Conservation (phyloP, 2,888 invertebrate species). For the Clivina fossor region DNA sequence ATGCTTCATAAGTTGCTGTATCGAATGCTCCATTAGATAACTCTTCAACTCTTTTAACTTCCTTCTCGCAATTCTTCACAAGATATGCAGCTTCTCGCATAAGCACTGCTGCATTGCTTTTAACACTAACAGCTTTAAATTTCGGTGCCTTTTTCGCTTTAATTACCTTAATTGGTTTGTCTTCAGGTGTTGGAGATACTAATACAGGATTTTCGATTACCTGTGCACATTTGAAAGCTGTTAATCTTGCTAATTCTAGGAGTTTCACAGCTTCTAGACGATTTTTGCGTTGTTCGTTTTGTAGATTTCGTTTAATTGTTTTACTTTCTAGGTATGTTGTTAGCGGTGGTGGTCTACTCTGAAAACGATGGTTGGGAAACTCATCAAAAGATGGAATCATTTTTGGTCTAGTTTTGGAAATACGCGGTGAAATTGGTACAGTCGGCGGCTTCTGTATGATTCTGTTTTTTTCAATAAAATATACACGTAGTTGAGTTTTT, state of each 20-base stretch:
- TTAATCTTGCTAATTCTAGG: conserved; percentile 42
- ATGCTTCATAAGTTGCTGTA: conserved; percentile 51
- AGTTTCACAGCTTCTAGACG: conserved; percentile 41
- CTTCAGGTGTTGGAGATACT: conserved; percentile 22
- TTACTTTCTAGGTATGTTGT: conserved; percentile 39
- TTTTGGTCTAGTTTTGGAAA: too few relatives aligned
- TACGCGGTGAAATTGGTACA: conserved; percentile 41
- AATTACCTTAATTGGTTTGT: conserved; percentile 21
- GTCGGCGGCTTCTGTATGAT: conserved; percentile 39
- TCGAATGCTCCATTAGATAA: conserved; percentile 55
- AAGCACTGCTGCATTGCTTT: conserved; percentile 57
- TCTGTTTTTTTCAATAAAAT: conserved; percentile 17
- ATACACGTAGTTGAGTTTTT: conserved; percentile 31
- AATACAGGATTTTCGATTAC: conserved; percentile 24
- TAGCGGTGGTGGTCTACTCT: conserved; percentile 39
- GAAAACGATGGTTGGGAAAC: conserved; percentile 27
- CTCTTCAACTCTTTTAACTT: conserved; percentile 57
- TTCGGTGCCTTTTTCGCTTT: conserved; percentile 26
- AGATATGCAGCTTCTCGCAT: conserved; percentile 58
- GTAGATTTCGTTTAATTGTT: conserved; percentile 38
- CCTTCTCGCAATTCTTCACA: conserved; percentile 54
- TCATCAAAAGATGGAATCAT: conserved; percentile 21
- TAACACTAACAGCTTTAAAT: conserved; percentile 47
- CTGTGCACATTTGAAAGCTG: conserved; percentile 41
- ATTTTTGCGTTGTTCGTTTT: conserved; percentile 41